Evolutionary conservation across 2,797 vertebrate genomes (phyloP).

Genomic region (Tenualosa ilisha): DNA sequence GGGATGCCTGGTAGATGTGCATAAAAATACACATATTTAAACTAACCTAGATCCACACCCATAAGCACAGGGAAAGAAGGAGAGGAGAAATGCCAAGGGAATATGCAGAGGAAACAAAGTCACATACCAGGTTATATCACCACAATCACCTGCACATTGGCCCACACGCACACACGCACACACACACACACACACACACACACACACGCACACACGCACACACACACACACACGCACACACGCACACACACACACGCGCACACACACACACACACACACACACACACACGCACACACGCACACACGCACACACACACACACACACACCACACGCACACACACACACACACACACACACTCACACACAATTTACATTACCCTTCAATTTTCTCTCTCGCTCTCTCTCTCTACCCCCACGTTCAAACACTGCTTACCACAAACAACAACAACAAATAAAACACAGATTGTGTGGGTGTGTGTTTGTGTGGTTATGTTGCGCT

Average conservation of each 20-base stretch:
- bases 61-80: constrained; percentile 2
- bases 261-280: background rate
- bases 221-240: background rate
- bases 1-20: constrained; percentile 12
- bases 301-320: background rate
- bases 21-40: constrained; percentile 47
- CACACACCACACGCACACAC: background rate
- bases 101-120: background rate
- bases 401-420: background rate
- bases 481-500: background rate
- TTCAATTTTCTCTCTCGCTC: too few species aligned
- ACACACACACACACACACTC: background rate
- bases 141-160: background rate
- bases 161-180: background rate
- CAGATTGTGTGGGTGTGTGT: background rate
- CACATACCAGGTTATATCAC: background rate
- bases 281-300: background rate
- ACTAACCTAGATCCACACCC: constrained; percentile 47
- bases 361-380: background rate
- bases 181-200: background rate
- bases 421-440: background rate
- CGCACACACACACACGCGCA: background rate
- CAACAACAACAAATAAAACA: background rate
- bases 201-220: background rate
- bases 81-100: background rate